Base-by-base conservation (phyloP, 2,888 invertebrate genomes). In the Agonopterix heracliana region DNA sequence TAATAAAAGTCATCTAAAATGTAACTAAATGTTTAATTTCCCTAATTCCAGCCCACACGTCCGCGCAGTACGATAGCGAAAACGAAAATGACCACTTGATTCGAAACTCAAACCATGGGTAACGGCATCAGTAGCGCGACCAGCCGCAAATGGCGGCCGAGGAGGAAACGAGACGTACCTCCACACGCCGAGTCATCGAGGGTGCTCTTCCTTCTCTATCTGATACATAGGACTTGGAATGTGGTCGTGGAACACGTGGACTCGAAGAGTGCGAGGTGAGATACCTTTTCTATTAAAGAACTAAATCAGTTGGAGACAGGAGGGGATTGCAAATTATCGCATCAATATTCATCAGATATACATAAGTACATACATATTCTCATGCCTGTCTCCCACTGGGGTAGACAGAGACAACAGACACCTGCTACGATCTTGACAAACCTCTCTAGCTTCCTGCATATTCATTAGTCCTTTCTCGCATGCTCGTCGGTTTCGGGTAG, bases 221-320 rank as follows among this genome's bases (percentile, higher is more conserved):
- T 93, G 51, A 91, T 93, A 61, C 91, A 93, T 63, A 90, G 93
- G 56, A 93, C 93, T 10, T 93, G 93, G 93, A 91, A 90, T 64
- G 90, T 92, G 10, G 90, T 93, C 2, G 86, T 92, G 44, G 92
- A 92, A 53, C 90, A 91, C 58, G 88, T 91, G 50, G 91, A 91
- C 66, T 76, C 87, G 0, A 90, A 86, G 67, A 91, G 83, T 73
- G 89, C 90, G 61, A 84, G 81, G 86, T 84, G 47, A 60, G 59
- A 38, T 5, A 3, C 26, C 5, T 26, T 26, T 26, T 26, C 26
- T 26, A 42, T 1, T 9, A 12, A 26, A 26, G 26, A 26, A 26
- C 1, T 26, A 26, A 26, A 26, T 26, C 26, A 26, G 26, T 26
- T 26, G 26, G 26, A 26, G 26, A 26, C 26, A 26, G 26, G 7